Evolutionary conservation across 64 coral and sea anemone genomes (phyloP), one percentile per base, ranked within the genome.

Genomic region (Dendrophyllia cribrosa): DNA sequence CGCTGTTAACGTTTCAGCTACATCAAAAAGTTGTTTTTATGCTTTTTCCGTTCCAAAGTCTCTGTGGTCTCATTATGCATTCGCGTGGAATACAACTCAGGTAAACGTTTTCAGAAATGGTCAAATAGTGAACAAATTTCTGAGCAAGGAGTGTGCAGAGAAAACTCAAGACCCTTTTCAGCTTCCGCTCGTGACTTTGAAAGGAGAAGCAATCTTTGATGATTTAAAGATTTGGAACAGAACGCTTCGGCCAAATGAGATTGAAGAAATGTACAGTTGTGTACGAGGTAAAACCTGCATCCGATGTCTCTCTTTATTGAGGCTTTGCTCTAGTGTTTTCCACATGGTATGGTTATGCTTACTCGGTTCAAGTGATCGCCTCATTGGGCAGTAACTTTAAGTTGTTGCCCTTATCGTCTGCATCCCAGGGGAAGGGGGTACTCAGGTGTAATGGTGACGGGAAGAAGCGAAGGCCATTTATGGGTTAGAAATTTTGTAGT

Each of bases 161-260:
- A 4, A 55, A 21, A 3, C n/a, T 55, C 8, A 58, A 52, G 7
- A 9, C n/a, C 20, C 48, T 12, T 3, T 23, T 11, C 49, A 77
- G 11, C 20, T 9, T 12, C 19, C 75, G 1, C 19, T 24, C 11
- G 75, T 77, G 48, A 24, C 10, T 23, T 55, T 77, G 51, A n/a
- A 58, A 77, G 75, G 75, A 22, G 75, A 77, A 7, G 75, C 75
- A 77, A 9, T 23, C 7, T 77, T 77, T 77, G 51, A 77, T 50
- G 75, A 77, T 13, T 77, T 77, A 7, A 50, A 55, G 75, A 56
- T 77, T 77, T 77, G 75, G 75, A 56, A 55, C 75, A 77, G 75
- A 77, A 49, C 20, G 5, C 48, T 77, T 23, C 8, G 6, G 10
- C 20, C 51, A 58, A 53, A 58, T 22, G 75, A 77, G 75, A 56